Base-by-base conservation (phyloP, 1,140 invertebrate genomes). In the Luehdorfia chinensis region DNA sequence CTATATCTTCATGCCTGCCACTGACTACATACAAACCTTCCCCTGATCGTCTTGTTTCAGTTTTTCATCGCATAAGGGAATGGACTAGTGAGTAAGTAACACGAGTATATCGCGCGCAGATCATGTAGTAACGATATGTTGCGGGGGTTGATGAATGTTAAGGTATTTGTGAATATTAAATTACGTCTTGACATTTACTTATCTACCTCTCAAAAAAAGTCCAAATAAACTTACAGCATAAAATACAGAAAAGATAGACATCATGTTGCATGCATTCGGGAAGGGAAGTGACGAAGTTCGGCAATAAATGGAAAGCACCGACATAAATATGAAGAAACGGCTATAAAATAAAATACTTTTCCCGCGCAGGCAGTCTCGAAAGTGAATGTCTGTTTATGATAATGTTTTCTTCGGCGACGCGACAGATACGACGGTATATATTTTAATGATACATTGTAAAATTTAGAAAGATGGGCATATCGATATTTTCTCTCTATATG, bases 371-470 rank as follows among this genome's bases (percentile, higher is more conserved):
- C 44, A 53, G 41, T 58, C 57, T 52, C 34, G 47, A 55, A 61
- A 61, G 55, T 53, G 53, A 63, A 58, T 43, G 49, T 66, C 61
- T 66, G 55, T 65, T 65, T 66, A 66, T 59, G 59, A 51, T 66
- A 60, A 60, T 61, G 53, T 59, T 50, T 55, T 49, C 44, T 18
- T 45, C 57, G 33, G 47, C 58, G 55, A 36, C 50, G 34, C n/a
- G 2, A 34, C 33, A 43, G 41, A 45, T 46, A 57, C 36, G 55
- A 50, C 48, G 25, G 39, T 54, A 58, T 58, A 61, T 58, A 61
- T 50, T 55, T 63, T 63, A 59, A 55, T 59, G 55, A 43, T 33
- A 19, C 43, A 41, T 48, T 55, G 47, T 52, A 55, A 55, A 51
- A 56, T 47, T 39, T 39, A 21, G 44, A 48, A 37, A 37, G 16